Evolutionary conservation across 2,797 vertebrate genomes (phyloP), one percentile per base, ranked within the genome.

Genomic region (Acipenser oxyrinchus): DNA sequence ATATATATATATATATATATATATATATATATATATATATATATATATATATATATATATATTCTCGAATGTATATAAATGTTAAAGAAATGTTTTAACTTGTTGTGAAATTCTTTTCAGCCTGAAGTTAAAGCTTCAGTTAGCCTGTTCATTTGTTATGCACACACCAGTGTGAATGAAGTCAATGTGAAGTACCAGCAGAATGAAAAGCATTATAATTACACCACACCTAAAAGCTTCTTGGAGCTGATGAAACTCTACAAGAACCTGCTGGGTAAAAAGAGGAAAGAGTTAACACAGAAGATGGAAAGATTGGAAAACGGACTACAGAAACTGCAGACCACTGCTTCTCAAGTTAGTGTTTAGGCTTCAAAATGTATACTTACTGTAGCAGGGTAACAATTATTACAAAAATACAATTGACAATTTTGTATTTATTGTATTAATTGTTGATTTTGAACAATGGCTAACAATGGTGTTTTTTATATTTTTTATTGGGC

Each of bases 221-320:
- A 90, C 83, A 92, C 88, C 23, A 90, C 91, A 0, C 89, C 89
- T 2, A 93, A 93, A 81, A 93, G 88, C 77, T 94, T 93, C 78
- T 84, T 93, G 68, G 89, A 92, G 80, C 89, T 91, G 50, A 89
- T 93, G 81, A 91, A 83, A 65, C 76, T 90, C 10, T 90, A 91
- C 1, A 76, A 79, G 65, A 88, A 86, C 75, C 82, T 89, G 61
- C 75, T 89, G 70, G 73, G 71, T 2, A 84, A 79, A 48, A 91
- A 90, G 70, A 87, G 86, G 69, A 85, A 67, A 3, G 82, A 88
- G 72, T 65, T 90, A 67, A 78, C 74, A 3, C 83, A 86, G 73
- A 91, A 91, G 82, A 91, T 86, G 82, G 83, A 91, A 73, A 82
- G 89, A 64, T 60, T 89, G 48, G 80, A 88, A 76, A 92, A 90